Evolutionary conservation across 2,888 invertebrate genomes (phyloP).

Genomic region (Alcis repandata): DNA sequence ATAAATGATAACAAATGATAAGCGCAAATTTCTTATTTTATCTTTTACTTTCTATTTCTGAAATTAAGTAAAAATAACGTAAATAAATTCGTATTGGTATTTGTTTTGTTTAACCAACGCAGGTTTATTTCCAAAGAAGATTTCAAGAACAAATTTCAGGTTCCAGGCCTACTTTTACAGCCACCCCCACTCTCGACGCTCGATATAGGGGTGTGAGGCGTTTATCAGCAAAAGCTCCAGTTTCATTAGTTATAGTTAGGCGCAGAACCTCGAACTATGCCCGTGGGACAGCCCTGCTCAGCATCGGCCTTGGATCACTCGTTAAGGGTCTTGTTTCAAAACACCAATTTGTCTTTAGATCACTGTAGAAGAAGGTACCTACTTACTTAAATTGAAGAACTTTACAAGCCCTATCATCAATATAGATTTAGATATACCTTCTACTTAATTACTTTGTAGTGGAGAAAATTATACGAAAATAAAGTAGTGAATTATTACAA

Average conservation of each 20-base stretch:
- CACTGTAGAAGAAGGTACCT: constrained; percentile 4
- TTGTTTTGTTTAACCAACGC: too few relatives aligned
- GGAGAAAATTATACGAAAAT: too few relatives aligned
- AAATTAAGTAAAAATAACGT: too few relatives aligned
- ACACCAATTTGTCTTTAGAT: constrained; percentile 28
- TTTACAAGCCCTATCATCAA: not conserved
- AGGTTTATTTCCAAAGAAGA: not conserved
- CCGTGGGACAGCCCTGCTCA: constrained; percentile 57
- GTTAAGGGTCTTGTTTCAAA: constrained; percentile 29
- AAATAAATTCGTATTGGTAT: too few relatives aligned
- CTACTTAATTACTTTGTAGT: not conserved
- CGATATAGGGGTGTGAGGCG: constrained; percentile 28
- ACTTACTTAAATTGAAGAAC: not conserved
- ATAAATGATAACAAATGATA: too few relatives aligned
- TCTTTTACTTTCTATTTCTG: too few relatives aligned
- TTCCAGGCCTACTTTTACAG: constrained; percentile 7
- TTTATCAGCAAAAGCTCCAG: constrained; percentile 34
- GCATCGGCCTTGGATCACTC: constrained; percentile 25
- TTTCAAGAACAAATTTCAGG: not conserved
- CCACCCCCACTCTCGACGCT: not conserved
- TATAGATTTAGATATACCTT: not conserved
- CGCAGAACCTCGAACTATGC: constrained; percentile 58
- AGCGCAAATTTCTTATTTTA: too few relatives aligned
- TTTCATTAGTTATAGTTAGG: constrained; percentile 56
- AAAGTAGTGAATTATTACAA: too few relatives aligned